phyloP scores from a whole-genome alignment of 37 sponge, comb jelly and placozoan genomes.

The Tethya wilhelma region DNA sequence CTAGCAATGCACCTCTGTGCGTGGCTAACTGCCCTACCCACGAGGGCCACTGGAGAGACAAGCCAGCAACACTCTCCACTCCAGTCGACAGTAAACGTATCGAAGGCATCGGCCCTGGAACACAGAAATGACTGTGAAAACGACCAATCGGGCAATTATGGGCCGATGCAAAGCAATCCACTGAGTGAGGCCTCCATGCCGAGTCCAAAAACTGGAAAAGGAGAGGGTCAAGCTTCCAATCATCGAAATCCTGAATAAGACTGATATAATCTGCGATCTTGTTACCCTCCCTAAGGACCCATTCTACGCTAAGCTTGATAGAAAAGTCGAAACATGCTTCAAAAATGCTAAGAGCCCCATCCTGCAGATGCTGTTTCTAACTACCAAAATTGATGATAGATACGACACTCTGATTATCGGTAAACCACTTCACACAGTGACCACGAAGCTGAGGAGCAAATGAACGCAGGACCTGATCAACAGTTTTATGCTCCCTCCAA shows the following conservation, averaged over 20 bases:
- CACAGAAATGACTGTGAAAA: too few relatives aligned
- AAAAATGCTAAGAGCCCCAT: neutral
- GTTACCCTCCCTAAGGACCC: neutral
- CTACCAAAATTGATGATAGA: slow-evolving; percentile 1
- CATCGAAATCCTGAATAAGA: neutral
- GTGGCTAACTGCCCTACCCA: neutral
- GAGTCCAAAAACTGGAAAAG: too few relatives aligned
- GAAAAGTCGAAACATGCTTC: neutral
- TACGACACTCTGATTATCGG: slow-evolving; percentile 2
- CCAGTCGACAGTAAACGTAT: neutral
- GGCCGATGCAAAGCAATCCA: too few relatives aligned
- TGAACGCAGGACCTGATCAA: neutral
- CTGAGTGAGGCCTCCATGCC: too few relatives aligned
- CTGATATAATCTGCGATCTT: neutral
- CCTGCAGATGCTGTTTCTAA: neutral
- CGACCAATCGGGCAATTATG: too few relatives aligned
- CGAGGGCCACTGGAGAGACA: neutral
- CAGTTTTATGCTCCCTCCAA: neutral
- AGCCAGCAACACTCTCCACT: neutral
- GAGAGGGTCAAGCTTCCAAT: neutral
- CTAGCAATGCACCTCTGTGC: neutral
- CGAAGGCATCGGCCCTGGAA: neutral
- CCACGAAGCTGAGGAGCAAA: neutral
- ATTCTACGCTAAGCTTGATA: slow-evolving; percentile 1
- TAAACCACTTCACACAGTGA: neutral